Conservation (phyloP, 2,888 invertebrate genomes). For the Clunio marinus region DNA sequence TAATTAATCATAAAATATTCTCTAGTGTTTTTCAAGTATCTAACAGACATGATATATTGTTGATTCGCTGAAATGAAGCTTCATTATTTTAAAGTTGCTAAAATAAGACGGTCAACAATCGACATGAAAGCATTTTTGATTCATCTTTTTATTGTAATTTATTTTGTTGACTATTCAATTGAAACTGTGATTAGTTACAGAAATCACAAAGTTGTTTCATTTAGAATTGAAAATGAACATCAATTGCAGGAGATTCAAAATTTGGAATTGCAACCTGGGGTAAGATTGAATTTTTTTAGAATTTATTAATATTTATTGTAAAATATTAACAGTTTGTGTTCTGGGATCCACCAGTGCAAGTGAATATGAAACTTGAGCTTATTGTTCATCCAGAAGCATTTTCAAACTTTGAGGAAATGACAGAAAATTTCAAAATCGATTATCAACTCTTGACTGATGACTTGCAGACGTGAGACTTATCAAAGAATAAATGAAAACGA, state of each 20-base stretch:
- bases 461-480: constrained; percentile 55
- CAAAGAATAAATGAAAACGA: not conserved
- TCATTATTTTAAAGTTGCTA: not conserved
- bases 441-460: constrained; percentile 54
- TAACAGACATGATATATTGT: too few species aligned
- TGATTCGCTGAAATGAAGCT: not conserved
- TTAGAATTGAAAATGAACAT: not conserved
- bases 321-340: not conserved
- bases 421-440: constrained; percentile 49
- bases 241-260: not conserved
- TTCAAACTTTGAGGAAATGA: constrained; percentile 50
- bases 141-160: not conserved
- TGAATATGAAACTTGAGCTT: constrained; percentile 47
- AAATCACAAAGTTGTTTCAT: constrained; percentile 13
- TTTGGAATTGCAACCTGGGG: not conserved
- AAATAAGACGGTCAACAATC: not conserved
- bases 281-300: too few species aligned
- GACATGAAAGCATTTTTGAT: not conserved
- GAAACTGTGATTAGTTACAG: not conserved
- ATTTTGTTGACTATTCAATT: too few species aligned
- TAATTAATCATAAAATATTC: too few species aligned
- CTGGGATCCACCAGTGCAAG: not conserved
- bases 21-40: too few species aligned
- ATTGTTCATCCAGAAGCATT: constrained; percentile 59
- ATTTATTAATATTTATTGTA: too few species aligned